phyloP scores from a whole-genome alignment of 2,113 vertebrate genomes.

The Gadus macrocephalus region DNA sequence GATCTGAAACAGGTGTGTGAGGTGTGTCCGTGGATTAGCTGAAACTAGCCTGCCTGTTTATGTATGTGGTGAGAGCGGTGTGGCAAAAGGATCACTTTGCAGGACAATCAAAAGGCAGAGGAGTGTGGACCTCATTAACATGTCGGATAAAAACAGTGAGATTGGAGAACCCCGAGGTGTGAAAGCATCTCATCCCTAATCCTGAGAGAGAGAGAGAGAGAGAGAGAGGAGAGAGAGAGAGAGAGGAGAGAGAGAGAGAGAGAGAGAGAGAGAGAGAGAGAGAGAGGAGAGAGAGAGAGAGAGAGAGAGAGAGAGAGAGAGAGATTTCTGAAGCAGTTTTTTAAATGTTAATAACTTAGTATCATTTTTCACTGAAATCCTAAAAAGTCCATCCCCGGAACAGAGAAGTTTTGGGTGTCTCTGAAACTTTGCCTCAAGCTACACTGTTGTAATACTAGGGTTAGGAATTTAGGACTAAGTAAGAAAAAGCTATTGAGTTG shows the following conservation, averaged over 20 bases:
- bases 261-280: constrained; percentile 43
- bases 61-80: constrained; percentile 25
- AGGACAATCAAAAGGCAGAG: constrained; percentile 49
- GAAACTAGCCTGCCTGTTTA: constrained; percentile 47
- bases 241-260: no score
- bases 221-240: constrained; percentile 40
- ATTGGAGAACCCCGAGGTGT: constrained; percentile 48
- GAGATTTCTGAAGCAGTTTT: constrained; percentile 43
- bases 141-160: constrained; percentile 58
- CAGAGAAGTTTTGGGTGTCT: constrained; percentile 50
- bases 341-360: constrained; percentile 65
- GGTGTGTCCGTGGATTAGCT: constrained; percentile 68
- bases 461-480: no score
- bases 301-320: constrained; percentile 37
- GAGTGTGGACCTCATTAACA: constrained; percentile 44
- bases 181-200: constrained; percentile 35
- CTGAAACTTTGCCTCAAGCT: no score
- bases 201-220: constrained; percentile 42
- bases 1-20: constrained; percentile 71
- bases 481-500: no score
- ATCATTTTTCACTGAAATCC: constrained; percentile 44
- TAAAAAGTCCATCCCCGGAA: constrained; percentile 7
- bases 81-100: constrained; percentile 34
- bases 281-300: constrained; percentile 43
- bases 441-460: no score